These are phyloP conservation scores for Amiota mariae DNA, from an alignment of 2,888 invertebrate species.

Conservation along the genomic window DNA sequence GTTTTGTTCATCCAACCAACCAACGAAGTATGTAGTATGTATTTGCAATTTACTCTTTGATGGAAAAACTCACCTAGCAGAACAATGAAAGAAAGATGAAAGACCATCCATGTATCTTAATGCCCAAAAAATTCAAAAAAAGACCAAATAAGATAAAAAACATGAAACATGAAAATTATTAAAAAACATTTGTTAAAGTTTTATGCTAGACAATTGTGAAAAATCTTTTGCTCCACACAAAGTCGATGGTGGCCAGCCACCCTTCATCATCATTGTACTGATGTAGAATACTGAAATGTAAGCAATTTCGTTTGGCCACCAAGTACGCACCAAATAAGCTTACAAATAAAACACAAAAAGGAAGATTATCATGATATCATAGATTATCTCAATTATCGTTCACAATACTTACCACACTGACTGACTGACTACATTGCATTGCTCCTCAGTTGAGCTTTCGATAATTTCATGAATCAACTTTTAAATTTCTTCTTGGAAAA, in stretches of 20 bases:
- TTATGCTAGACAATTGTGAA: background rate
- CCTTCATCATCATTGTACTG: no score
- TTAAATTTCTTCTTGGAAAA: conserved; percentile 13
- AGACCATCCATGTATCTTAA: no score
- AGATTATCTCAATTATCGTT: conserved; percentile 64
- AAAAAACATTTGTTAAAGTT: conserved; percentile 4
- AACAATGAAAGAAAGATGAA: no score
- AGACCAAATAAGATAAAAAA: conserved; percentile 4
- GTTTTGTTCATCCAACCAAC: no score
- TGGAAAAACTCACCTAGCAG: background rate
- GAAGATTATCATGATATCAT: conserved; percentile 34
- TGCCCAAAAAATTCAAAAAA: background rate
- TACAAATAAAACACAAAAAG: no score
- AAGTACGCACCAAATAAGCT: no score
- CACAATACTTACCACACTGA: conserved; percentile 15
- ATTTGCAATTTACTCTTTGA: conserved; percentile 10
- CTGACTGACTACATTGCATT: background rate
- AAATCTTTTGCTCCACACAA: background rate
- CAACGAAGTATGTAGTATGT: no score
- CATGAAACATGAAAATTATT: conserved; percentile 8
- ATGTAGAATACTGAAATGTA: no score
- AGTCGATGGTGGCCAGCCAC: no score
- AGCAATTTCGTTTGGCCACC: no score
- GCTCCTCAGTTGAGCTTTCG: background rate
- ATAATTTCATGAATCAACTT: conserved; percentile 4